Conservation (phyloP, 2,797 vertebrate species). For the Apogon hyalosoma region DNA sequence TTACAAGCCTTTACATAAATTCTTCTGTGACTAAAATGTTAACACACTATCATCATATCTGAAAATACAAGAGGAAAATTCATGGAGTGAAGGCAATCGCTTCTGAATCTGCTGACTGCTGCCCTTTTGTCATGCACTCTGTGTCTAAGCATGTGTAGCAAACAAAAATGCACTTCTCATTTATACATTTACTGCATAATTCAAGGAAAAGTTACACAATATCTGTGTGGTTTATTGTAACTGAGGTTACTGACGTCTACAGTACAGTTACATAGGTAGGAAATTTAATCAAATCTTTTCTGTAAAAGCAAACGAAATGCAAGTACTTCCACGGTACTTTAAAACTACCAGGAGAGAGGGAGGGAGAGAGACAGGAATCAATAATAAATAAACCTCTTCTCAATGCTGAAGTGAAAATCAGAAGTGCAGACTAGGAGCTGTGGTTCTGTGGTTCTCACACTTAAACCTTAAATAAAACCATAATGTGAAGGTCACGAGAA, state of each 20-base stretch:
- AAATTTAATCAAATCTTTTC: constrained; percentile 6
- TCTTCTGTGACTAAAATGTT: constrained; percentile 2
- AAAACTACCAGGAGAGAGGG: constrained; percentile 5
- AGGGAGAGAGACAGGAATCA: not conserved
- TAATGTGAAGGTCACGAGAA: constrained; percentile 4
- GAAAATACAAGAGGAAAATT: not conserved
- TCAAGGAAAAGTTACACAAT: not conserved
- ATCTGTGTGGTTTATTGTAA: not conserved
- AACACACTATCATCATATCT: constrained; percentile 10
- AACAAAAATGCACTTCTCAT: not conserved
- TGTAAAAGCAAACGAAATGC: not conserved
- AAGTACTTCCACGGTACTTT: not conserved
- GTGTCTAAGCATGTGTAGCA: not conserved
- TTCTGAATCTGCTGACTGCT: not conserved
- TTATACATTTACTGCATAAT: constrained; percentile 1
- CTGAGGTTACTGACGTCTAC: not conserved
- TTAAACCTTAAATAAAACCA: not conserved
- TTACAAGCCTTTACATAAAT: constrained; percentile 10
- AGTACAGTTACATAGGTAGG: not conserved
- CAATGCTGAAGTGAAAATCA: not conserved
- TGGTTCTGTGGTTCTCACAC: constrained; percentile 3
- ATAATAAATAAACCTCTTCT: not conserved
- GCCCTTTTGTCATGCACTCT: not conserved
- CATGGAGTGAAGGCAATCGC: not conserved
- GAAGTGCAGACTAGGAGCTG: not conserved